phyloP scores from a whole-genome alignment of 2,888 invertebrate genomes.

The Pheosia tremula region DNA sequence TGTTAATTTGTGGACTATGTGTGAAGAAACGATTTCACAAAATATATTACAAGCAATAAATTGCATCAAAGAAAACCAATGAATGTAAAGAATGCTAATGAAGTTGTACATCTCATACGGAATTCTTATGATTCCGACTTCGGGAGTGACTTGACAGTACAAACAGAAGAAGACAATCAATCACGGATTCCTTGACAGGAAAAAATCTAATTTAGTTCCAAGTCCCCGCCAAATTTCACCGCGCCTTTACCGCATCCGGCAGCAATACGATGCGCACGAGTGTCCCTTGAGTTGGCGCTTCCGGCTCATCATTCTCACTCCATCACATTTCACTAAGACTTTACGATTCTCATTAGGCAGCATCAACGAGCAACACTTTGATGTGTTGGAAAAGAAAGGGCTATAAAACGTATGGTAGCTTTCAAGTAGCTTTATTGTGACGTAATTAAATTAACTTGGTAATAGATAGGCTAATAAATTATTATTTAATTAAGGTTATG shows the following conservation, averaged over 20 bases:
- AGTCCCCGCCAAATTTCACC: constrained; percentile 60
- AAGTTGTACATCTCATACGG: constrained; percentile 43
- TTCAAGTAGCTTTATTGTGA: constrained; percentile 13
- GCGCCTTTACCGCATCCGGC: constrained; percentile 59
- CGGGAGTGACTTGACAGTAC: constrained; percentile 40
- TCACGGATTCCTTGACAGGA: constrained; percentile 53
- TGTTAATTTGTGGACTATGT: neutral
- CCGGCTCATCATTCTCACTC: constrained; percentile 59
- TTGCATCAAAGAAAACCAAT: constrained; percentile 40
- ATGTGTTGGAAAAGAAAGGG: constrained; percentile 46
- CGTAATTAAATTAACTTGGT: constrained; percentile 15
- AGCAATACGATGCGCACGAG: constrained; percentile 51
- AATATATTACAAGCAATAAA: constrained; percentile 19
- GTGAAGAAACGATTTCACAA: constrained; percentile 11
- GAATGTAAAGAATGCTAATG: constrained; percentile 32
- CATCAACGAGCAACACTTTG: constrained; percentile 51
- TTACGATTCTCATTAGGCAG: constrained; percentile 57
- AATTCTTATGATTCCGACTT: constrained; percentile 43
- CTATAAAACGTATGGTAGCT: constrained; percentile 25
- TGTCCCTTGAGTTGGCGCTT: constrained; percentile 58
- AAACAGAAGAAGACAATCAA: constrained; percentile 52
- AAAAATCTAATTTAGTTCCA: constrained; percentile 62
- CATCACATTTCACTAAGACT: constrained; percentile 52
- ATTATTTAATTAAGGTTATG: neutral
- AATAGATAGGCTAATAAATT: constrained; percentile 1